These are phyloP conservation scores for Agriopis aurantiaria DNA, from an alignment of 2,888 invertebrate genomes.

Conservation along the genomic window DNA sequence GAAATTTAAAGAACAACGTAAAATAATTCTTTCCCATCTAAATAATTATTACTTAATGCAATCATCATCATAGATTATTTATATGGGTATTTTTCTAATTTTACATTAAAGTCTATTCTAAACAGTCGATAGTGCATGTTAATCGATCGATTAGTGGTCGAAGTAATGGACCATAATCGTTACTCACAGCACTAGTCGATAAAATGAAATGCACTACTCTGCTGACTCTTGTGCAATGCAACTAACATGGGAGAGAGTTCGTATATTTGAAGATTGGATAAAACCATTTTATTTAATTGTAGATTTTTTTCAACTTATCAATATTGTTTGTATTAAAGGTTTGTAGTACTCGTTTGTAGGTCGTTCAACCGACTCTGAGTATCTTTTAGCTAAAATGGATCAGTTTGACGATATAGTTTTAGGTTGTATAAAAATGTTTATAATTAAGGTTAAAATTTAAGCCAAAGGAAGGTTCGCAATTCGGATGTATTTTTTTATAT, in stretches of 20 bases:
- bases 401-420: too few relatives aligned
- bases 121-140: constrained; percentile 52
- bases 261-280: not conserved
- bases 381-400: too few relatives aligned
- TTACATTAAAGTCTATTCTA: constrained; percentile 42
- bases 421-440: too few relatives aligned
- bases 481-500: too few relatives aligned
- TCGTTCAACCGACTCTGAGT: too few relatives aligned
- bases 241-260: constrained; percentile 52
- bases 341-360: too few relatives aligned
- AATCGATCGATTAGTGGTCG: constrained; percentile 67
- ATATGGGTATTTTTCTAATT: constrained; percentile 21
- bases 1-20: not conserved
- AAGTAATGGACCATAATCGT: constrained; percentile 70
- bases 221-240: constrained; percentile 67
- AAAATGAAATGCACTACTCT: constrained; percentile 63
- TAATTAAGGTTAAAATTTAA: too few relatives aligned
- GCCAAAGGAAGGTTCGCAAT: too few relatives aligned
- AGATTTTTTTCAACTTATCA: too few relatives aligned
- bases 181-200: constrained; percentile 68
- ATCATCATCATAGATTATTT: constrained; percentile 14
- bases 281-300: too few relatives aligned
- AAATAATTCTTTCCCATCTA: not conserved
- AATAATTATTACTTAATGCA: not conserved
- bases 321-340: too few relatives aligned